Evolutionary conservation across 2,113 vertebrate genomes (phyloP), one percentile per base, ranked within the genome.

Genomic region (Pelobates fuscus): DNA sequence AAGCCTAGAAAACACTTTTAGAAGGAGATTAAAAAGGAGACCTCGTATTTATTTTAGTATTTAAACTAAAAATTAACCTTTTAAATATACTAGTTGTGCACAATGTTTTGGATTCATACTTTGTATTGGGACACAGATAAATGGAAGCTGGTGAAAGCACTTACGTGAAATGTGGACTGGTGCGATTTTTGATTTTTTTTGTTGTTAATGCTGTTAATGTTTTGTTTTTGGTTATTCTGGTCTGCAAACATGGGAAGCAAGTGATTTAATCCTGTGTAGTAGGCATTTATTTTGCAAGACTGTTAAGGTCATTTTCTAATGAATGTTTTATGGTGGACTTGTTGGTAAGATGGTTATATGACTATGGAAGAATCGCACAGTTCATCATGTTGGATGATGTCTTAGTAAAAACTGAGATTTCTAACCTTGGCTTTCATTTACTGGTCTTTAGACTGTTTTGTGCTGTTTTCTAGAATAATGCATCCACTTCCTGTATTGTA

Each of bases 1-100:
- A 55, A 37, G 46, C 10, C 5, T 29, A 66, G 49, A 26, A 66
- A 66, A 57, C 2, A 41, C 46, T 67, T n/a, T 21, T 26, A 61
- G 59, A 49, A 58, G 30, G 54, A 25, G 2, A 3, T 8, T 2
- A n/a, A 18, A 17, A 25, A 43, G 37, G 54, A 46, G 37, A 44
- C 7, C 46, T 58, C 30, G 67, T 61, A 77, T 77, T 77, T 67
- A 68, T 77, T 68, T 61, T 37, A 67, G 46, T 61, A 67, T 68
- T 68, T 49, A 61, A 75, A 58, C 11, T 43, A 43, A 30, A 37
- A 37, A n/a, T n/a, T n/a, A n/a, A n/a, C n/a, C n/a, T n/a, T n/a
- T n/a, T n/a, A n/a, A n/a, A n/a, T n/a, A 52, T 29, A 24, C 63
- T 29, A 24, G 49, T 4, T n/a, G 25, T 61, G 64, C 65, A 37